Conservation (phyloP, 2,888 invertebrate genomes). For the Cheilosia soror region DNA sequence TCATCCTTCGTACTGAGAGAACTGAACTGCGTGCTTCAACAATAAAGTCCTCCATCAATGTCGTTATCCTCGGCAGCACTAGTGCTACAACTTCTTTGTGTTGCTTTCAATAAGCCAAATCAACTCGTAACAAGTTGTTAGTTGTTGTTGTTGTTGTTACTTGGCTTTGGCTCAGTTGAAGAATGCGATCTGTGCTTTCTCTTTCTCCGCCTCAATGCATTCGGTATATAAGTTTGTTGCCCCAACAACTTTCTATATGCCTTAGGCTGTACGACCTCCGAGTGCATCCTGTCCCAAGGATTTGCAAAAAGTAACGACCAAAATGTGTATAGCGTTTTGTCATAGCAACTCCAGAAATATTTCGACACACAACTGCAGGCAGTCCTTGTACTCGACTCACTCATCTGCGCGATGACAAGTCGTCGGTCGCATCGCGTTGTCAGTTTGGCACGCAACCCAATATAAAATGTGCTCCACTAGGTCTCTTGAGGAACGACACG, state of each 20-base stretch:
- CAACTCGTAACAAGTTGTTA: constrained; percentile 64
- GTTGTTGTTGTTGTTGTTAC: constrained; percentile 26
- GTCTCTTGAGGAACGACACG: constrained; percentile 53
- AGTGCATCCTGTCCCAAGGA: constrained; percentile 26
- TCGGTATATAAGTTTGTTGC: constrained; percentile 52
- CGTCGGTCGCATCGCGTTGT: constrained; percentile 24
- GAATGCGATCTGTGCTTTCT: constrained; percentile 9
- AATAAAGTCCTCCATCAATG: constrained; percentile 61
- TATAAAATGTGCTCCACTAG: background rate
- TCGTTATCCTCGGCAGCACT: constrained; percentile 49
- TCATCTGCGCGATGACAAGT: constrained; percentile 48
- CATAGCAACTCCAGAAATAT: constrained; percentile 24
- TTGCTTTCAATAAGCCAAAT: constrained; percentile 72
- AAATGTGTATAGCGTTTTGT: constrained; percentile 59
- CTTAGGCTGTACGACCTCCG: constrained; percentile 66
- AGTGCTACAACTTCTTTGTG: constrained; percentile 27
- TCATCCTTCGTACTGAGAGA: background rate
- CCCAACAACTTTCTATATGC: constrained; percentile 50
- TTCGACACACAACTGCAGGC: constrained; percentile 59
- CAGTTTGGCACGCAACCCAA: background rate
- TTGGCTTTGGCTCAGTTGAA: background rate
- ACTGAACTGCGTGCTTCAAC: constrained; percentile 41
- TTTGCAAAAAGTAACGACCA: constrained; percentile 51
- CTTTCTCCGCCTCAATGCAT: constrained; percentile 17
- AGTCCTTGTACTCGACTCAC: constrained; percentile 5